These are phyloP conservation scores for Nettapus auritus DNA, from an alignment of 2,113 vertebrate species.

Conservation along the genomic window DNA sequence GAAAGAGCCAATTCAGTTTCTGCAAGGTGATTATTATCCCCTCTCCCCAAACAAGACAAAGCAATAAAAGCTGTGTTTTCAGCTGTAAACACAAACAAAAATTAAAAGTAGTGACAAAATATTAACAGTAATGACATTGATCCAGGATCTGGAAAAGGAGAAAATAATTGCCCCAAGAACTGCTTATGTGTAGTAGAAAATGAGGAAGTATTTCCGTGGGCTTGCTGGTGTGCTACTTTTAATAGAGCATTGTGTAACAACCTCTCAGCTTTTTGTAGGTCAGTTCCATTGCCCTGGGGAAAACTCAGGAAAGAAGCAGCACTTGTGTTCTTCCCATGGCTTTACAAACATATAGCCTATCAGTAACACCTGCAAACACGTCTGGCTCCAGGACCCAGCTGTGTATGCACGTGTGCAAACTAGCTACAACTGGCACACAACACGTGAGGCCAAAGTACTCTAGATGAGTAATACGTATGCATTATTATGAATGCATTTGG, in stretches of 20 bases:
- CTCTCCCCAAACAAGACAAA: not conserved
- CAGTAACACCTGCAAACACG: not conserved
- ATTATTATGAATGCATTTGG: not conserved
- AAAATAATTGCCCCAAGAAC: not conserved
- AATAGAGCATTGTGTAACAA: not conserved
- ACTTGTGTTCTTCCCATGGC: fast-evolving
- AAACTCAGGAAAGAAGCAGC: not conserved
- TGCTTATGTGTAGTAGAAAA: not conserved
- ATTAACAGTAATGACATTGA: not conserved
- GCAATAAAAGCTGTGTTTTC: too few relatives aligned
- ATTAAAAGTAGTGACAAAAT: not conserved
- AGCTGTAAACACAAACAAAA: not conserved
- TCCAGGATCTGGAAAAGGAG: not conserved
- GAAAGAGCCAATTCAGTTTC: not conserved
- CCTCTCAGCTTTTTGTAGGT: not conserved
- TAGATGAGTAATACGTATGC: not conserved
- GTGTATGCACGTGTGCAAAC: too few relatives aligned
- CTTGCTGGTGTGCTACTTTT: not conserved
- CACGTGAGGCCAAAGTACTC: not conserved
- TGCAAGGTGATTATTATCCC: not conserved
- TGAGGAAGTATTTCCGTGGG: not conserved
- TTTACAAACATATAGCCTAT: not conserved
- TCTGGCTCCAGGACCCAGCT: not conserved
- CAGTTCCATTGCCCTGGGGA: not conserved
- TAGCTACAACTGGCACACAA: not conserved